A percentile compares a stretch with the other conserved stretches of the same genome.
Evolutionary conservation across 2,113 vertebrate genomes (phyloP).

Genomic region (Sminthopsis crassicaudata): DNA sequence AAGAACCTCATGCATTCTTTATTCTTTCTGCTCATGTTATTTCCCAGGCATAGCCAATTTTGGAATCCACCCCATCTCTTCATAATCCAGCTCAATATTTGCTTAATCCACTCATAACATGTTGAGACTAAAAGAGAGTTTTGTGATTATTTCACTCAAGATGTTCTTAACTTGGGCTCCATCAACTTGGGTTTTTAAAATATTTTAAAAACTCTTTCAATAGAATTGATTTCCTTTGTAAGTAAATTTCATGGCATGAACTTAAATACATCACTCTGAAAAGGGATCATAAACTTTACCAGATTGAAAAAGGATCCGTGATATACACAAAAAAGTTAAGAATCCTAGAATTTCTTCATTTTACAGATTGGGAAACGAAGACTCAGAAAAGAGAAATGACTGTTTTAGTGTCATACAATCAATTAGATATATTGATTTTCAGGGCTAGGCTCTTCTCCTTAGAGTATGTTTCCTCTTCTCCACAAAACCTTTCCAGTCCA

Average conservation of each 20-base stretch:
- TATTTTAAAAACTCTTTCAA: neutral
- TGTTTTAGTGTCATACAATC: neutral
- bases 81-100: neutral
- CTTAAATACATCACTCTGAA: neutral
- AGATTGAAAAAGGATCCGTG: neutral
- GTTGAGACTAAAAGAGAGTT: neutral
- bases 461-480: neutral
- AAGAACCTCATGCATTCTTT: neutral
- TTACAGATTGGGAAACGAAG: neutral
- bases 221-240: neutral
- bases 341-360: neutral
- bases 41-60: neutral
- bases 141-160: neutral
- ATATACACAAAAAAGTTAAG: neutral
- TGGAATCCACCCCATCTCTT: neutral
- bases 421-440: neutral
- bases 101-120: neutral
- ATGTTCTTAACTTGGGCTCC: neutral
- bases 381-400: neutral
- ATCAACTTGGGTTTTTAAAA: neutral
- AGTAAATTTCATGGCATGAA: neutral
- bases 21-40: neutral
- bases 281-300: neutral
- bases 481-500: neutral
- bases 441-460: neutral